Percentiles rank a stretch among this genome's conserved stretches.
Conservation (phyloP, 2,888 invertebrate genomes). For the Timema cristinae region DNA sequence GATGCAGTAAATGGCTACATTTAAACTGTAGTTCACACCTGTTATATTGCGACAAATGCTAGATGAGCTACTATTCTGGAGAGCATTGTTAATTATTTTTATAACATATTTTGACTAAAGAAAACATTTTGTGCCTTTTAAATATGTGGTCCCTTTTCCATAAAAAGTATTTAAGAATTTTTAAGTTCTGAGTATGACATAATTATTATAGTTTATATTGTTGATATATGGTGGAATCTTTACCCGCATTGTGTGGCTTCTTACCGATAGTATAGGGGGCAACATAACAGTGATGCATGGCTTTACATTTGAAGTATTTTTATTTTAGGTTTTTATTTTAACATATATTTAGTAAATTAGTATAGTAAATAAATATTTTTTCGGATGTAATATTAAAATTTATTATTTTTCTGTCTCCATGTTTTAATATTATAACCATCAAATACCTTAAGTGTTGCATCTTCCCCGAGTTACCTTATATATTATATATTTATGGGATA, state of each 20-base stretch:
- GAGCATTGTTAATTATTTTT: neutral
- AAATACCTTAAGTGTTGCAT: neutral
- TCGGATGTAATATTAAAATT: neutral
- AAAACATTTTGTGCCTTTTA: too few species aligned
- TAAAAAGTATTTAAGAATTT: too few species aligned
- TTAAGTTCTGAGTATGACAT: too few species aligned
- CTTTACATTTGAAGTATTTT: neutral
- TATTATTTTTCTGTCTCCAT: neutral
- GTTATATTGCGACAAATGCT: neutral
- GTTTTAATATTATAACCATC: neutral
- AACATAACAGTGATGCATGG: neutral
- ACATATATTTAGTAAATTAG: too few species aligned
- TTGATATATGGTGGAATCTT: slow-evolving; percentile 4
- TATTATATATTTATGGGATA: too few species aligned
- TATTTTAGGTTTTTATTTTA: neutral
- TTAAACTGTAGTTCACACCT: neutral
- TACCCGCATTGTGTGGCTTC: neutral
- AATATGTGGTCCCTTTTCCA: too few species aligned
- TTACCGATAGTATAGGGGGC: neutral
- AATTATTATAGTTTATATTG: neutral
- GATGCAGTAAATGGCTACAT: neutral
- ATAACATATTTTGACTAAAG: neutral
- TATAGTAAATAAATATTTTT: neutral
- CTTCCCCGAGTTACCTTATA: slow-evolving; percentile 13
- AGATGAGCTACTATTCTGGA: neutral